A percentile compares a stretch with the other conserved stretches of the same genome.
These are phyloP conservation scores for Polypterus senegalus DNA, from an alignment of 2,113 vertebrate genomes.

Conservation along the genomic window DNA sequence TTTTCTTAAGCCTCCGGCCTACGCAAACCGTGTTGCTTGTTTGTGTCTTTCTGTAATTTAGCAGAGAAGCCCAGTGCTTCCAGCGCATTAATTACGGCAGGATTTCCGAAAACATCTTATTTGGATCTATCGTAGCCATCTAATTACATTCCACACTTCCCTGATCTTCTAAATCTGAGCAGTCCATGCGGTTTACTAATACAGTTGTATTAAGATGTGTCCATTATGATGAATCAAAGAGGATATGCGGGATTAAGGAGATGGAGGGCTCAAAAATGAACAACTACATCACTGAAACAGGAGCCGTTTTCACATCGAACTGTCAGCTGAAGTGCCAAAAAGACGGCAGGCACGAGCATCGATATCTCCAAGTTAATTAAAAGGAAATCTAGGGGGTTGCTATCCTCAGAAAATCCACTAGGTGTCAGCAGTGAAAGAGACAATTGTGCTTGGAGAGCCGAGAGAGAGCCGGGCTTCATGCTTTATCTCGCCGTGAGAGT, in stretches of 20 bases:
- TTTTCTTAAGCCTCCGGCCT: no score
- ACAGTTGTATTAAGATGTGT: no score
- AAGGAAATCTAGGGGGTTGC: neutral
- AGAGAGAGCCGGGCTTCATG: no score
- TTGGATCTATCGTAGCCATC: neutral
- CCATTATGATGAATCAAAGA: no score
- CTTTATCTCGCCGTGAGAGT: no score
- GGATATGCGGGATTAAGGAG: no score
- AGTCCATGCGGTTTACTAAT: neutral
- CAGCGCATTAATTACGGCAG: neutral
- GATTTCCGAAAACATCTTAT: neutral
- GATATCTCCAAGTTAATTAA: neutral
- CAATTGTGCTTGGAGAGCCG: neutral
- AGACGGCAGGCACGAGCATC: no score
- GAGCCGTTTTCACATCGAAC: no score
- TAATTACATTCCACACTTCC: neutral
- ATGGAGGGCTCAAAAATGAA: no score
- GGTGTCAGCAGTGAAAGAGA: slow-evolving; percentile 13
- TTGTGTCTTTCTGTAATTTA: neutral
- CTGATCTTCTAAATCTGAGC: neutral
- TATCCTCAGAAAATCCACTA: slow-evolving; percentile 6
- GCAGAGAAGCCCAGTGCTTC: neutral
- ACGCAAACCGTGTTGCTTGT: neutral
- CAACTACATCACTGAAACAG: no score
- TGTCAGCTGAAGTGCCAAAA: no score